Base-by-base conservation (phyloP, 92 coral and sea anemone genomes). In the Heteractis magnifica region DNA sequence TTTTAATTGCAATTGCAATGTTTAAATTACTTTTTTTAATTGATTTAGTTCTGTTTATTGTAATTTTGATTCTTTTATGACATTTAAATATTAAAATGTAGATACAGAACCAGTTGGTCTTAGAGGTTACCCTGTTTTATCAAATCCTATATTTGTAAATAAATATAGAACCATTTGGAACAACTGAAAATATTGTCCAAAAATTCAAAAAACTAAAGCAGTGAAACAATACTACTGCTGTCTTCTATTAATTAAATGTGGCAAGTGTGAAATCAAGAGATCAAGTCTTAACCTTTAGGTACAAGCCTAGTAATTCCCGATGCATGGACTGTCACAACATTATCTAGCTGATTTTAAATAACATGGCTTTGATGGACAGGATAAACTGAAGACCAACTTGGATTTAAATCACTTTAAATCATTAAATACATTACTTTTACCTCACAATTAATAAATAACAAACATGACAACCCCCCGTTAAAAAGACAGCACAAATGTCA, bases 341-440 rank as follows among this genome's bases (percentile, higher is more conserved):
- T 74, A 74, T 74, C 78, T 4, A 4, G 7, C 8, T 12, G 11
- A 44, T 74, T 5, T 74, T 44, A 44, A 74, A 74, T n/a, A 49
- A n/a, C 18, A 41, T n/a, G 78, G 19, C 51, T 74, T 74, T 74
- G 56, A 49, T 74, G 52, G 78, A 74, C 78, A 74, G 56, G 78
- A 74, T 74, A 41, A 74, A 74, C 4, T 4, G 10, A 49, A 74
- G 78, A 49, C 78, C 78, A 74, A 74, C 78, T 74, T 11, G 10
- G 51, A 4, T 74, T 14, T 14, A 4, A 11, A 1, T 74, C 6
- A 74, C 13, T 20, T 68, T 49, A 74, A 74, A 11, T 74, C 51
- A 34, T 5, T 4, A 74, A 72, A 72, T 72, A 18, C 41, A 72
- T 72, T 34, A 72, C 76, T 6, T 34, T 72, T 26, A 72, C 76